Percentiles rank a stretch among this genome's conserved stretches.
These are phyloP conservation scores for Sigmodon hispidus DNA, from an alignment of 2,113 vertebrate genomes.

Conservation along the genomic window DNA sequence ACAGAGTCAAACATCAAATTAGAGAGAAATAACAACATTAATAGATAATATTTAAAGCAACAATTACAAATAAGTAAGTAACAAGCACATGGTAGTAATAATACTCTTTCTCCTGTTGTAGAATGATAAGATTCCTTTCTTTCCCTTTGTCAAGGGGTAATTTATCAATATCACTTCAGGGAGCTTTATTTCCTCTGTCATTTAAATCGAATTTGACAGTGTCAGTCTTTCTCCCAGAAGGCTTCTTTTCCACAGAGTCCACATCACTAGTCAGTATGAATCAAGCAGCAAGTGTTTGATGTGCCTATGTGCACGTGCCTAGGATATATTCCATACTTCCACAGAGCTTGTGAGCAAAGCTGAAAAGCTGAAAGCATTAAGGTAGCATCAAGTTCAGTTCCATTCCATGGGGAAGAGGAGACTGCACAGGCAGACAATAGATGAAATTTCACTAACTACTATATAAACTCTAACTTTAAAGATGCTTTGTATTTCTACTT, in stretches of 20 bases:
- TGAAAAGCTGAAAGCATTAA: constrained; percentile 14
- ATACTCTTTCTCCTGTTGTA: constrained; percentile 36
- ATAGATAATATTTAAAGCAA: constrained; percentile 52
- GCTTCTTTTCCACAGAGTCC: not conserved
- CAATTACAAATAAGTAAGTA: constrained; percentile 38
- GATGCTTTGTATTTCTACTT: not conserved
- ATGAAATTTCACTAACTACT: constrained; percentile 6
- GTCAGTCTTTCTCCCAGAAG: constrained; percentile 13
- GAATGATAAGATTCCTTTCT: not conserved
- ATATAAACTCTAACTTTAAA: not conserved
- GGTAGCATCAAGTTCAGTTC: not conserved
- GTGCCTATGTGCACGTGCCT: not conserved
- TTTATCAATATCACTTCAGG: not conserved
- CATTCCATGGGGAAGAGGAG: not conserved
- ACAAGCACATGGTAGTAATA: not conserved
- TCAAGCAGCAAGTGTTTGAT: not conserved
- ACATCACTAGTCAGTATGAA: not conserved
- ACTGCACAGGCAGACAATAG: not conserved
- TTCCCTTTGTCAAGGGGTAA: constrained; percentile 18
- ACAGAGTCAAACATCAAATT: constrained; percentile 51
- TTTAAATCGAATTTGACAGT: constrained; percentile 17
- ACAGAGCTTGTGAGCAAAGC: constrained; percentile 9
- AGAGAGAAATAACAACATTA: not conserved
- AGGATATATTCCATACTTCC: not conserved
- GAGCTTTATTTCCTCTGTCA: not conserved